Evolutionary conservation across 2,113 vertebrate species (phyloP), one percentile per base, ranked within the genome.

Genomic region (Cebidichthys violaceus): DNA sequence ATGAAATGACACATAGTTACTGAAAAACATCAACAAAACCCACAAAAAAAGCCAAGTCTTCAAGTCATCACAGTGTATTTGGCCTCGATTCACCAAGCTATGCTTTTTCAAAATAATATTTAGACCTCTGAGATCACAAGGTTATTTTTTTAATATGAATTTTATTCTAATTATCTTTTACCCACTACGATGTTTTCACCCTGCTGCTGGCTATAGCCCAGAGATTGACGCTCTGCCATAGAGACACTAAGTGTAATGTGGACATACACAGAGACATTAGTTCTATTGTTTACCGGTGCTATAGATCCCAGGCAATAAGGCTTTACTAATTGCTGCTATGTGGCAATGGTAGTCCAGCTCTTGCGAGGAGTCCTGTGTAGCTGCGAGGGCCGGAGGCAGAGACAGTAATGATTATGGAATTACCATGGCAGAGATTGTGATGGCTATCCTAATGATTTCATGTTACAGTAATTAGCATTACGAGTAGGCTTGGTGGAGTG

Each of bases 361-460:
- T 50, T 70, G 18, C 39, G 20, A 59, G 39, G 66, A 79, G 70
- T 85, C 50, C 71, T 62, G 79, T 29, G 22, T 72, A 62, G 83
- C 86, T 76, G 83, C 27, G 14, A 70, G 59, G 67, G 75, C 87
- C 68, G 67, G 41, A 90, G 81, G 79, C 82, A 82, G 81, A 88
- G 83, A 69, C 50, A 41, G 82, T 87, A 89, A 90, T 92, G 83
- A 89, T 92, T 87, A 90, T 88, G 74, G 89, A 92, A 92, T 92
- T 82, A 90, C 84, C 75, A 82, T 83, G 80, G 87, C 86, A 88
- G 85, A 85, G 88, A 92, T 88, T 81, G 90, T 86, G 90, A 92
- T 89, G 82, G 89, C 82, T 81, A 85, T 72, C 85, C 85, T 92
- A 94, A 92, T 93, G 89, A 94, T 90, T 91, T 91, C 87, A 93